A percentile compares a stretch with the other conserved stretches of the same genome.
Conservation (phyloP, 1,140 invertebrate genomes). For the Centruroides vittatus region DNA sequence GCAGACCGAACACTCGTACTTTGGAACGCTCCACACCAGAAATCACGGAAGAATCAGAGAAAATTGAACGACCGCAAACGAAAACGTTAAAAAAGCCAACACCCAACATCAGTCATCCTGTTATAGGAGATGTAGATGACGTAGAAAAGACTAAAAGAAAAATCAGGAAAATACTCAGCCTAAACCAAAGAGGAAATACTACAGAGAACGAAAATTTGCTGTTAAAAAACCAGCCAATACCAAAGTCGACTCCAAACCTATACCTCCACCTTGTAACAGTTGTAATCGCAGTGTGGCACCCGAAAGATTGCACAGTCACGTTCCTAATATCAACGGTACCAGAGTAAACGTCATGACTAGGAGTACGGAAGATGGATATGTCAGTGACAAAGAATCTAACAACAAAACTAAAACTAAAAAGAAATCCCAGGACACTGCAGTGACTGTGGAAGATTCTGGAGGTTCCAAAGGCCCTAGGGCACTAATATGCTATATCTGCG, state of each 20-base stretch:
- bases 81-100: slow-evolving; percentile 16
- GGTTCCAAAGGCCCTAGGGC: slow-evolving; percentile 28
- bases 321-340: slow-evolving; percentile 8
- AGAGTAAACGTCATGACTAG: slow-evolving; percentile 8
- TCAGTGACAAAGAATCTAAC: slow-evolving; percentile 18
- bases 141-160: background rate
- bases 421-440: too few relatives aligned
- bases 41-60: background rate
- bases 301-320: slow-evolving; percentile 43
- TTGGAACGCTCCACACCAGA: background rate
- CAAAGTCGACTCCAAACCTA: slow-evolving; percentile 11
- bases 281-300: slow-evolving; percentile 40
- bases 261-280: slow-evolving; percentile 39
- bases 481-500: slow-evolving; percentile 35
- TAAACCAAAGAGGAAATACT: slow-evolving; percentile 10
- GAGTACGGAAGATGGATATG: slow-evolving; percentile 23
- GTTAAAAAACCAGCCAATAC: background rate
- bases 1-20: background rate
- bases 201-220: slow-evolving; percentile 5
- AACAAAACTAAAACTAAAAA: too few relatives aligned
- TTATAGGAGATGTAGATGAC: slow-evolving; percentile 8
- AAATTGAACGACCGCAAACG: slow-evolving; percentile 12
- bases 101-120: slow-evolving; percentile 17
- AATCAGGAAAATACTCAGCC: background rate
- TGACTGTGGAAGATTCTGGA: too few relatives aligned